Percentiles rank a stretch among this genome's conserved stretches.
phyloP scores from a whole-genome alignment of 2,113 vertebrate species.

The Tychaedon coryphoeus region DNA sequence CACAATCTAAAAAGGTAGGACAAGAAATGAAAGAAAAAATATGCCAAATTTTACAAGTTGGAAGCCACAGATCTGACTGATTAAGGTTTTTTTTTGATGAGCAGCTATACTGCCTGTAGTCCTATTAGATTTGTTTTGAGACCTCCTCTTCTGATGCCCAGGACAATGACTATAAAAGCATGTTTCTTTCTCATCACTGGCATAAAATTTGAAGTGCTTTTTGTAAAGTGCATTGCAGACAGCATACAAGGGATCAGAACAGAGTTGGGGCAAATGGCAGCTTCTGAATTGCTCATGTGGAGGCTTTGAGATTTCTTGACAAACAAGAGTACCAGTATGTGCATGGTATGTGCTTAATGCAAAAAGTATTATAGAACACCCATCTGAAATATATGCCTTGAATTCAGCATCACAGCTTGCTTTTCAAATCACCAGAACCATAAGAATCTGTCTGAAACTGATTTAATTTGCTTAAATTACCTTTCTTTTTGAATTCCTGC shows the following conservation, averaged over 20 bases:
- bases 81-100: rapidly evolving
- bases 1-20: not conserved
- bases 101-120: not conserved
- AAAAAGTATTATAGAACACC: not conserved
- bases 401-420: not conserved
- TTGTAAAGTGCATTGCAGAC: not conserved
- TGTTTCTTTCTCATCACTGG: not conserved
- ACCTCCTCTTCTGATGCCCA: not conserved
- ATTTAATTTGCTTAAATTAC: slow-evolving; percentile 44
- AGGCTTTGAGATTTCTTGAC: not conserved
- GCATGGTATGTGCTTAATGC: not conserved
- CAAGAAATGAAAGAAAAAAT: not conserved
- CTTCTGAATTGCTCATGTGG: not conserved
- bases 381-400: not conserved
- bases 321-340: not conserved
- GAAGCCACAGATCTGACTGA: not conserved
- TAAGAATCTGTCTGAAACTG: slow-evolving; percentile 1
- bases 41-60: not conserved
- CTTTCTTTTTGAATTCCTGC: not conserved
- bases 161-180: not conserved
- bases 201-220: not conserved
- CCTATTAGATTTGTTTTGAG: not conserved
- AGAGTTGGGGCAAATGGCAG: not conserved
- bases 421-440: not conserved
- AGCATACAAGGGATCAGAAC: not conserved